These are phyloP conservation scores for Pristionchus fissidentatus DNA, from an alignment of 2,888 invertebrate genomes.

Conservation along the genomic window DNA sequence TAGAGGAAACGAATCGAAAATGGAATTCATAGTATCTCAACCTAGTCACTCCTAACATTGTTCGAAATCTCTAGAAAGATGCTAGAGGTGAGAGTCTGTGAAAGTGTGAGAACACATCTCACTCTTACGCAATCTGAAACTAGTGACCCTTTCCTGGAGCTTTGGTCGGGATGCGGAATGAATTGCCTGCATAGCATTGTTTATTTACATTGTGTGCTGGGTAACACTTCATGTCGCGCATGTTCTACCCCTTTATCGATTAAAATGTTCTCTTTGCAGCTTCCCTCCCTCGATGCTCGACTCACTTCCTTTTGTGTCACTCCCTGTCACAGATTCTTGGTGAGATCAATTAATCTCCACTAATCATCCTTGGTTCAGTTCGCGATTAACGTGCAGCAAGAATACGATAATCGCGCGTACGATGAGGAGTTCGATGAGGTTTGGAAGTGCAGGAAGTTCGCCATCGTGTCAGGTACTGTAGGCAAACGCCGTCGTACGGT, in stretches of 20 bases:
- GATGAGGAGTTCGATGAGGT: background rate
- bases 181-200: too few species aligned
- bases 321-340: constrained; percentile 21
- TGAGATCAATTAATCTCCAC: background rate
- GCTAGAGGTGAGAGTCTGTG: too few species aligned
- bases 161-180: too few species aligned
- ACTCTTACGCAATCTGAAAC: too few species aligned
- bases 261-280: background rate
- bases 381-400: background rate
- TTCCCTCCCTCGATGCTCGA: background rate
- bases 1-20: too few species aligned
- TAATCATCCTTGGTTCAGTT: background rate
- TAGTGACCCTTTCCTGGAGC: too few species aligned
- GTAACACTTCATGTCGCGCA: background rate
- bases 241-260: background rate
- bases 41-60: too few species aligned
- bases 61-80: too few species aligned
- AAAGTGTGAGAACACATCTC: too few species aligned
- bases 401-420: background rate
- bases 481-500: too few species aligned
- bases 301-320: constrained; percentile 2
- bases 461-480: constrained; percentile 20
- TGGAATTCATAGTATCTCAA: too few species aligned
- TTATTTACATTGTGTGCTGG: too few species aligned
- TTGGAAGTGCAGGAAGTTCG: background rate